Conservation (phyloP, 35 echinoderm and acorn worm genomes). For the Chiridota heheva region DNA sequence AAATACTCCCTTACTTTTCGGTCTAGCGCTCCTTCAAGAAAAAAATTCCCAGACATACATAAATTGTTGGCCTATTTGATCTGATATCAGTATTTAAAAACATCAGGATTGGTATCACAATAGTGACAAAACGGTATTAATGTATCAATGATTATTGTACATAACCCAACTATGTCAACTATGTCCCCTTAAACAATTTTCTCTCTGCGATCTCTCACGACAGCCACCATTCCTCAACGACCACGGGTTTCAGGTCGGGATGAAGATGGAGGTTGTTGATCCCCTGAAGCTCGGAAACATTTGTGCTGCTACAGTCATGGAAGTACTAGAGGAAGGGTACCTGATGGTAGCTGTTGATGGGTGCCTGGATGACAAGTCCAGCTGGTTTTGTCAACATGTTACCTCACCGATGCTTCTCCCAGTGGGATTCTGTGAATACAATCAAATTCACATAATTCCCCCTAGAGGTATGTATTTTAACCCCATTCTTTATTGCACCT, state of each 20-base stretch:
- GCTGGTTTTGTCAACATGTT: conserved; percentile 93
- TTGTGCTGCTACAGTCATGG: conserved; percentile 88
- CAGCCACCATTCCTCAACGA: conserved; percentile 65
- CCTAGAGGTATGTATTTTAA: conserved; percentile 61
- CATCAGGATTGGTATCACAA: no score
- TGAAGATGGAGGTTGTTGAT: conserved; percentile 98
- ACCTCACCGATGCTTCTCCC: conserved; percentile 81
- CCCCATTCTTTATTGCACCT: not conserved
- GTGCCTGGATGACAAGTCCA: conserved; percentile 67
- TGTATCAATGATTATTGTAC: no score
- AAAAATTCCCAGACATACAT: no score
- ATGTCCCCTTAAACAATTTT: not conserved
- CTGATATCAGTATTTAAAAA: no score
- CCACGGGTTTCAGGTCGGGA: conserved; percentile 63
- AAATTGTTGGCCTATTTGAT: no score
- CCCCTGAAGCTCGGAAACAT: conserved; percentile 87
- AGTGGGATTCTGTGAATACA: conserved; percentile 91
- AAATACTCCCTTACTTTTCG: no score
- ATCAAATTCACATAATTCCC: conserved; percentile 87
- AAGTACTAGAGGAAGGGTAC: conserved; percentile 78
- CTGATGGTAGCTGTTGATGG: conserved; percentile 95
- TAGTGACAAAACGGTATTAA: no score
- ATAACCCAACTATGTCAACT: no score
- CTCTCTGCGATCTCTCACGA: not conserved
- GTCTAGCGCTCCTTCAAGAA: no score